Conservation (phyloP, 2,888 invertebrate species). For the Stenichneumon culpator region DNA sequence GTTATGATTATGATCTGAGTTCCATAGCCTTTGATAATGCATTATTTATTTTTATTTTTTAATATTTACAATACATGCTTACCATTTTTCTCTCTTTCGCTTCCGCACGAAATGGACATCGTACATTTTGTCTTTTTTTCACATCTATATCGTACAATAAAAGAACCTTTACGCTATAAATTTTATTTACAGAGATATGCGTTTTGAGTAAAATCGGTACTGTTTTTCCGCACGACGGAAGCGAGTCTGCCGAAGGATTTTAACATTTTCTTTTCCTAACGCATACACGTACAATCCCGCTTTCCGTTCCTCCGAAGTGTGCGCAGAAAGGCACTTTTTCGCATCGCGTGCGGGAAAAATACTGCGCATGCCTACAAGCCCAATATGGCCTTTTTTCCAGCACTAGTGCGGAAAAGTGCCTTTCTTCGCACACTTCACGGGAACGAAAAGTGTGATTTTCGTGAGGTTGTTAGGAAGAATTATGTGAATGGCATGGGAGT, state of each 20-base stretch:
- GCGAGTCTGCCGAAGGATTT: conserved; percentile 8
- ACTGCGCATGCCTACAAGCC: no score
- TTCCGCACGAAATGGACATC: conserved; percentile 14
- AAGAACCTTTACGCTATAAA: conserved; percentile 55
- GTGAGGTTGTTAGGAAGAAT: no score
- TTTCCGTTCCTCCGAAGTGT: no score
- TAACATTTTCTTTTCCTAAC: conserved; percentile 12
- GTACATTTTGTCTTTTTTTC: conserved; percentile 38
- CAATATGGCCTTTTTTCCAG: no score
- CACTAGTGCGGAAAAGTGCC: no score
- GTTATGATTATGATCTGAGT: conserved; percentile 69
- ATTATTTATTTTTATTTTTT: conserved; percentile 44
- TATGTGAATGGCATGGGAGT: no score
- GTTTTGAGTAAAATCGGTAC: conserved; percentile 29
- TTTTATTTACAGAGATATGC: conserved; percentile 68
- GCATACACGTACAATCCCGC: no score
- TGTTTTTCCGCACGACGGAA: conserved; percentile 26
- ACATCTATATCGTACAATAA: conserved; percentile 59
- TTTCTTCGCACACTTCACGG: no score
- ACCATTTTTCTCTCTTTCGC: conserved; percentile 35
- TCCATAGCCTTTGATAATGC: conserved; percentile 68
- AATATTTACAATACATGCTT: conserved; percentile 74
- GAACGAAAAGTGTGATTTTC: no score
- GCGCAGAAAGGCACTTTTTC: no score
- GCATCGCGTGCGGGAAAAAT: no score